phyloP scores from a whole-genome alignment of 2,888 invertebrate species.

The Drosophila hamatofila region DNA sequence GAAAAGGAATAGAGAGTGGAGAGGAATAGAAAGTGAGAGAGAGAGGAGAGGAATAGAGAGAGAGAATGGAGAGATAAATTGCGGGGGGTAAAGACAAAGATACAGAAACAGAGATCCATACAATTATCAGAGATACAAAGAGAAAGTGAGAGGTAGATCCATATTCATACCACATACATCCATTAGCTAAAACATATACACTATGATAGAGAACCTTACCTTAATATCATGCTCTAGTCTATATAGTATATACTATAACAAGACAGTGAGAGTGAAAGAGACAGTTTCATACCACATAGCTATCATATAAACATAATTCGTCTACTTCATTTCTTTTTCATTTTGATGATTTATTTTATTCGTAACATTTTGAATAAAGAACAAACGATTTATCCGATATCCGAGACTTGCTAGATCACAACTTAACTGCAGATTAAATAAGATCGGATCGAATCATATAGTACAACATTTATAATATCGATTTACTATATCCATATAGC shows the following conservation, averaged over 20 bases:
- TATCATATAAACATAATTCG: neutral
- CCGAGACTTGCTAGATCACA: neutral
- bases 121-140: too few relatives aligned
- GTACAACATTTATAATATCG: constrained; percentile 46
- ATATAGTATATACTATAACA: too few relatives aligned
- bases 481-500: constrained; percentile 21
- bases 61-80: neutral
- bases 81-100: too few relatives aligned
- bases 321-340: neutral
- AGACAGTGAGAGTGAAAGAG: neutral
- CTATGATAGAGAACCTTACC: too few relatives aligned
- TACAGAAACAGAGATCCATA: too few relatives aligned
- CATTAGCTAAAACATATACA: neutral
- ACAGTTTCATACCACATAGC: neutral
- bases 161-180: neutral
- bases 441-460: constrained; percentile 18
- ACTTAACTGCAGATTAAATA: constrained; percentile 1
- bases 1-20: too few relatives aligned
- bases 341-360: constrained; percentile 11
- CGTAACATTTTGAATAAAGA: constrained; percentile 33
- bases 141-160: too few relatives aligned
- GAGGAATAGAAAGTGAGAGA: neutral
- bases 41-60: neutral
- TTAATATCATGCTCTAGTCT: too few relatives aligned
- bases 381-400: constrained; percentile 19